A percentile compares a stretch with the other conserved stretches of the same genome.
Conservation (phyloP, 2,797 vertebrate genomes). For the Atherinosoma microstoma region DNA sequence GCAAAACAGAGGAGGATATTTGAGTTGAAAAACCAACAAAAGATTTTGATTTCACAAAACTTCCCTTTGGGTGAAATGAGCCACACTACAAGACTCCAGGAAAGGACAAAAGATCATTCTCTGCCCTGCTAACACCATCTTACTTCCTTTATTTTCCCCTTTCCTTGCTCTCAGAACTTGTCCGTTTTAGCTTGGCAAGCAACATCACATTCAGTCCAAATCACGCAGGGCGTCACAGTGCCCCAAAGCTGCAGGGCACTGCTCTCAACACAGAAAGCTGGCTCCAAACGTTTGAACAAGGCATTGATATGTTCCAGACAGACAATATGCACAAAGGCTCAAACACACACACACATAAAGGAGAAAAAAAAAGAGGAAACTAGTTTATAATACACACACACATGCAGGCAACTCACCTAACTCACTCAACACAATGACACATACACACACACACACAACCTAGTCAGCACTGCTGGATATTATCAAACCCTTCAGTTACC, state of each 20-base stretch:
- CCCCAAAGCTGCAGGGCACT: conserved; percentile 33
- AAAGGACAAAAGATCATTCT: conserved; percentile 48
- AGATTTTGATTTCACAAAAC: conserved; percentile 20
- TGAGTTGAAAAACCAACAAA: conserved; percentile 8
- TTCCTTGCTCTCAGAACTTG: conserved; percentile 31
- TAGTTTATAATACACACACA: conserved; percentile 33
- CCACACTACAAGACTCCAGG: conserved; percentile 40
- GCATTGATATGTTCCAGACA: conserved; percentile 61
- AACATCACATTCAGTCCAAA: conserved; percentile 51
- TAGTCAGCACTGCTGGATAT: conserved; percentile 67
- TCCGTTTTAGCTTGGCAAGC: conserved; percentile 47
- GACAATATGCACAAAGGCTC: conserved; percentile 35
- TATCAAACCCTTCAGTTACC: conserved; percentile 81
- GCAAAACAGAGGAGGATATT: conserved; percentile 3
- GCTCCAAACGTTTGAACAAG: conserved; percentile 38
- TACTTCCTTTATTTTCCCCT: conserved; percentile 14
- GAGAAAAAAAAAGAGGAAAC: conserved; percentile 27
- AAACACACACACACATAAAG: conserved; percentile 1
- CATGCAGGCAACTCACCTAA: conserved; percentile 6
- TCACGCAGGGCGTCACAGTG: conserved; percentile 16
- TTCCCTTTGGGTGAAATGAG: conserved; percentile 26
- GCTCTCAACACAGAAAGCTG: conserved; percentile 44
- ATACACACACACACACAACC: conserved; percentile 35
- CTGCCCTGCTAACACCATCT: background rate
- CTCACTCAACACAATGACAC: conserved; percentile 22